Evolutionary conservation across 1,140 invertebrate genomes (phyloP).

Genomic region (Papilio xuthus): DNA sequence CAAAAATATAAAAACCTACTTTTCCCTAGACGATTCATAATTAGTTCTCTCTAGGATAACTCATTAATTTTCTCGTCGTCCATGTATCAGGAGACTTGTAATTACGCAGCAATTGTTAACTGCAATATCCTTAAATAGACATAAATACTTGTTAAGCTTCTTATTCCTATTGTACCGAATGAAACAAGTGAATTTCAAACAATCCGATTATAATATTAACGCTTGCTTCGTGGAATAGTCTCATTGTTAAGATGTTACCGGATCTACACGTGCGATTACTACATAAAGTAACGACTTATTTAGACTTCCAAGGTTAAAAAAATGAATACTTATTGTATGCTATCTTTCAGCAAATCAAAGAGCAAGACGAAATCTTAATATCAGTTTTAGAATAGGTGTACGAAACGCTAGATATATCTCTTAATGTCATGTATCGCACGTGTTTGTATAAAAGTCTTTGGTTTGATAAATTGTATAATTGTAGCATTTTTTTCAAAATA

Average conservation of each 20-base stretch:
- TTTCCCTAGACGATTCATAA: too few relatives aligned
- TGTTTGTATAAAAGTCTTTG: background rate
- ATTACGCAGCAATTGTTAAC: background rate
- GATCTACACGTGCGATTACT: slow-evolving; percentile 15
- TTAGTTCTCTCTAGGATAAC: too few relatives aligned
- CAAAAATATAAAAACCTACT: too few relatives aligned
- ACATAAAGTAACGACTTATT: slow-evolving; percentile 25
- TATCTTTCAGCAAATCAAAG: background rate
- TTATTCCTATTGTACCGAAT: background rate
- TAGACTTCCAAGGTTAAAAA: slow-evolving; percentile 19
- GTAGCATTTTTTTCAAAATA: too few relatives aligned
- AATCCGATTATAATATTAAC: slow-evolving; percentile 30
- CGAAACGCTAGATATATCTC: background rate
- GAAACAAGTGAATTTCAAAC: slow-evolving; percentile 20
- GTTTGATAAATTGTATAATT: too few relatives aligned
- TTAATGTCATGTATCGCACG: background rate
- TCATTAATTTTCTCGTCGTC: too few relatives aligned
- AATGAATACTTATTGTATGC: background rate
- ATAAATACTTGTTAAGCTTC: background rate
- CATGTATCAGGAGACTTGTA: background rate
- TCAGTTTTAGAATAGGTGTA: background rate
- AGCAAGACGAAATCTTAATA: background rate
- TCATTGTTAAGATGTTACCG: slow-evolving; percentile 32
- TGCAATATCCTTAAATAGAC: background rate
- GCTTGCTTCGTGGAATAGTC: slow-evolving; percentile 24